Evolutionary conservation across 1,140 invertebrate species (phyloP), one percentile per base, ranked within the genome.

Genomic region (Calephelis virginiensis): DNA sequence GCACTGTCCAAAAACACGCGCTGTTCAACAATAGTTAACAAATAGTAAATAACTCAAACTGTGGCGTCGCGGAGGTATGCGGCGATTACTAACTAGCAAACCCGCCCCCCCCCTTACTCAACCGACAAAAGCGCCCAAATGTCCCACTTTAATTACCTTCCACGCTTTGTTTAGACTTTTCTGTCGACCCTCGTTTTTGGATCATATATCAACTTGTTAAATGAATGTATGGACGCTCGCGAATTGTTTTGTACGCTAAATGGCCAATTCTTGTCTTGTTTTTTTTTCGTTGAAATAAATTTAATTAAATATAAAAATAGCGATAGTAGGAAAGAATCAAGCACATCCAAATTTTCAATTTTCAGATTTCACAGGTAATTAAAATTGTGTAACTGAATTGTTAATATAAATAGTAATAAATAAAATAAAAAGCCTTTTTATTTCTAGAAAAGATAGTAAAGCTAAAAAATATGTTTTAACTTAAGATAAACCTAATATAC

Each of bases 181-280:
- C 13, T 37, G 53, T 61, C 50, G 45, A 40, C 46, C 64, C 43
- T 49, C 60, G 60, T 59, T 68, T 68, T 68, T 68, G 56, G 38
- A 53, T 13, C 66, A 67, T 62, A 67, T 38, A 67, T 67, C 66
- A 67, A 68, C 61, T 53, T 53, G 50, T 59, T 61, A 50, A 65
- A 65, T 53, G 50, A 53, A 53, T 17, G 49, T 17, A 8, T 8
- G 11, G 49, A 14, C 10, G 49, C 49, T 17, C 17, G 49, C 14
- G 14, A 53, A 53, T 53, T 53, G 14, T 53, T 53, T 53, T 17
- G 49, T 53, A 9, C 7, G 5, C 49, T 53, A 17, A 53, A 53
- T 8, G n/a, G 48, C n/a, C 7, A 12, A 49, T 13, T 53, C 49
- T 53, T 53, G 13, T 53, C 13, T n/a, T 50, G 48, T 49, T 49